Conservation (phyloP, 2,888 invertebrate genomes). For the Athalia circularis region DNA sequence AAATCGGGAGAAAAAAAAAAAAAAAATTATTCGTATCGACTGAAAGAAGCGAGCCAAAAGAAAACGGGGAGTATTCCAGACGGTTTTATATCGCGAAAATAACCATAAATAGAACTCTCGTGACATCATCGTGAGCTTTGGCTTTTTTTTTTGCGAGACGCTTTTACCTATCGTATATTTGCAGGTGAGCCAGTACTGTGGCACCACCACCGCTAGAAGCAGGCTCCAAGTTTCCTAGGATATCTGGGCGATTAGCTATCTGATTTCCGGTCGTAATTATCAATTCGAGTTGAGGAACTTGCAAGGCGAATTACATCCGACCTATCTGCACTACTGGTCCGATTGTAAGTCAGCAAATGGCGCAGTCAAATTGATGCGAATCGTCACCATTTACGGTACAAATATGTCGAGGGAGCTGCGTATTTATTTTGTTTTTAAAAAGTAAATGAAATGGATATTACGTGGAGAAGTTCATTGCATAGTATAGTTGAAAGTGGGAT, state of each 20-base stretch:
- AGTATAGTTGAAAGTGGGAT: not conserved
- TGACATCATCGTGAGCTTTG: conserved; percentile 18
- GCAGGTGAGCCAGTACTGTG: too few relatives aligned
- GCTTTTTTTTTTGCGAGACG: not conserved
- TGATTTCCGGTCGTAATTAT: conserved; percentile 19
- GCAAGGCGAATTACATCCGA: not conserved
- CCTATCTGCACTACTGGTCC: too few relatives aligned
- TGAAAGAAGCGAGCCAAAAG: too few relatives aligned
- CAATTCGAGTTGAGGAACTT: conserved; percentile 1
- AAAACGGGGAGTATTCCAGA: too few relatives aligned
- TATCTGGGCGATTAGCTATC: conserved; percentile 35
- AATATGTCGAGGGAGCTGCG: too few relatives aligned
- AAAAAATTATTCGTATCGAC: too few relatives aligned
- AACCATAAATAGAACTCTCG: not conserved
- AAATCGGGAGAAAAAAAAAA: too few relatives aligned
- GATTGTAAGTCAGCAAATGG: not conserved
- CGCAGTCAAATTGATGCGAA: not conserved
- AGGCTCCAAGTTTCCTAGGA: not conserved
- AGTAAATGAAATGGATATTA: not conserved
- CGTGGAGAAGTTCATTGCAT: conserved; percentile 5
- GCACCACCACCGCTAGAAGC: not conserved
- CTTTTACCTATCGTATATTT: too few relatives aligned
- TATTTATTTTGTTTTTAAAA: not conserved
- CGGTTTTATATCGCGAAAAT: too few relatives aligned
- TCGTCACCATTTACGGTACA: too few relatives aligned